Base-by-base conservation (phyloP, 2,888 invertebrate species). In the Vanessa cardui region DNA sequence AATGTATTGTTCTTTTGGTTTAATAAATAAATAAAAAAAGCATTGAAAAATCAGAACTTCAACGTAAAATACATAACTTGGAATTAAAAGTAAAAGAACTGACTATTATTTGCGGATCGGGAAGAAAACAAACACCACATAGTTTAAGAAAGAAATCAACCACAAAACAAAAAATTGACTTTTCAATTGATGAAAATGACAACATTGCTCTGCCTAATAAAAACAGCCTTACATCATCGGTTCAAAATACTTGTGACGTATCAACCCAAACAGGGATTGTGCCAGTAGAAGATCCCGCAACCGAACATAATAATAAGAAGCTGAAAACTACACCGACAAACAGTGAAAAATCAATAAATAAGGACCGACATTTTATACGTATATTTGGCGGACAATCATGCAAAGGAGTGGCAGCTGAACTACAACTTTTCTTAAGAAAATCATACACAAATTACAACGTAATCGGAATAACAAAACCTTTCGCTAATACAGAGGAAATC, bases 321-420 rank as follows among this genome's bases (percentile, higher is more conserved):
- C 46, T 46, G 46, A 46, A 46, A 12, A 46, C 46, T 15, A 46
- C 46, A 46, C 46, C 46, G 6, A 46, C 46, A 46, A 46, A 46
- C 46, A 46, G 15, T 46, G 46, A 46, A 46, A 46, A 46, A 46
- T 46, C 46, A 46, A 46, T 46, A 46, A 46, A 46, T 46, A 46
- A 46, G 46, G 46, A 46, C 46, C 46, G 46, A 46, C 46, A 46
- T 46, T 46, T 46, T 46, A 46, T 46, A 46, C 46, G 46, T 46
- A 46, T 46, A 46, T 46, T 46, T 46, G 46, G 46, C 46, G 46
- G 46, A 46, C 46, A 46, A 46, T 46, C 15, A 46, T 46, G 46
- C 46, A 46, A 46, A 46, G 46, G 46, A 46, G 46, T 46, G 46
- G 46, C 46, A 46, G 46, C 46, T 12, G 46, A 46, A 46, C 46